Evolutionary conservation across 2,113 vertebrate genomes (phyloP), one percentile per base, ranked within the genome.

Genomic region (Eptesicus fuscus): DNA sequence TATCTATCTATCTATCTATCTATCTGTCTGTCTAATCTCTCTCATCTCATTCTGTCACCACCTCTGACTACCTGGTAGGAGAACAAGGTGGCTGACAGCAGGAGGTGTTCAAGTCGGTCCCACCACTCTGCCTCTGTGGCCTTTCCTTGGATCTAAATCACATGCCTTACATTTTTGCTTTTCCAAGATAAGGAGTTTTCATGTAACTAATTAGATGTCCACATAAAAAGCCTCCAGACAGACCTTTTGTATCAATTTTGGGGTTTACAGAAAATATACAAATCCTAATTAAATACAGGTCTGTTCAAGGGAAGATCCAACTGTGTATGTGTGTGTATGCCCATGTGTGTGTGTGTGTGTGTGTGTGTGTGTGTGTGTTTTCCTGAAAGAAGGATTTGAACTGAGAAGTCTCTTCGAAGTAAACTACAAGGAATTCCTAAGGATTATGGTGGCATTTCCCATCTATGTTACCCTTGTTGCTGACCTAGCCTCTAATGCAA

Each of bases 21-120:
- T 71, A 25, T 42, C 4, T 37, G 3, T 25, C 8, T 35, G 22
- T 67, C 13, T 67, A 7, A n/a, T 65, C 8, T 22, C 1, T 40
- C 11, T 63, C 11, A 30, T 59, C 56, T 25, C 12, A 86, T 30
- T 63, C 14, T 77, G 23, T 35, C 63, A 1, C 90, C 32, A 82
- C 28, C 35, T 63, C 51, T 37, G 6, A 16, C 22, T 42, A 1
- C n/a, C 12, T 7, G 42, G 22, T 13, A 37, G 6, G 28, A 9
- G 14, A 53, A 53, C 4, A 47, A 14, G n/a, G 61, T 61, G 32
- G 9, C 71, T 40, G 2, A 51, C 9, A 37, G 2, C 4, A 40
- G 35, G 3, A 32, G 0, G 1, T 25, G 17, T 51, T 65, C 7
- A 32, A 14, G 1, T 47, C 42, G 23, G 4, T 28, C 2, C 44